Percentiles rank a stretch among this genome's conserved stretches.
Conservation (phyloP, 2,113 vertebrate species). For the Sardina pilchardus region DNA sequence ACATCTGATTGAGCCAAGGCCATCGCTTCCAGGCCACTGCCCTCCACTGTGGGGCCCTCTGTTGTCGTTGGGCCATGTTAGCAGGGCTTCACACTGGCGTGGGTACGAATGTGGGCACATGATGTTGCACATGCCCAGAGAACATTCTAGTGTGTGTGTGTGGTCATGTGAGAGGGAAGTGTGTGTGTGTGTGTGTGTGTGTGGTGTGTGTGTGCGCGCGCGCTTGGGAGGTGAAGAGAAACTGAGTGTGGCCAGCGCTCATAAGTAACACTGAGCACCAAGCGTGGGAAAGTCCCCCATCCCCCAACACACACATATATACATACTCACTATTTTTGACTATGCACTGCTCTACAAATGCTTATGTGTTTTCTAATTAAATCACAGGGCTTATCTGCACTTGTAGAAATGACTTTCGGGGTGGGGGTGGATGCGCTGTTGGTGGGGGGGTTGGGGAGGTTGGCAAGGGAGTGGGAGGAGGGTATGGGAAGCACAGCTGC, state of each 20-base stretch:
- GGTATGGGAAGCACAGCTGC: slow-evolving; percentile 9
- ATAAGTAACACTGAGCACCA: not conserved
- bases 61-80: not conserved
- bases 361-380: not conserved
- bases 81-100: not conserved
- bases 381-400: not conserved
- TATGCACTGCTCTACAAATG: not conserved
- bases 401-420: not conserved
- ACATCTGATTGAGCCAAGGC: not conserved
- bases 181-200: not conserved
- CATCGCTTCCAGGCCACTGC: not conserved
- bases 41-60: not conserved
- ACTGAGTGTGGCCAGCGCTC: not conserved
- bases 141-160: not conserved
- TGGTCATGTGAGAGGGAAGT: not conserved
- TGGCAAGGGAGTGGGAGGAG: not conserved
- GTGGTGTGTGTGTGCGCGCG: not conserved
- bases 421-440: too few species aligned
- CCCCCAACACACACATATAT: not conserved
- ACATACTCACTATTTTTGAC: not conserved
- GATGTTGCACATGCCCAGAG: not conserved
- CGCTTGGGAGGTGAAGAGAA: not conserved
- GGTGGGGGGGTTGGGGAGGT: too few species aligned
- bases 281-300: not conserved
- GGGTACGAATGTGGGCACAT: not conserved